Conservation (phyloP, 2,797 vertebrate species). For the Pteropus rufus region DNA sequence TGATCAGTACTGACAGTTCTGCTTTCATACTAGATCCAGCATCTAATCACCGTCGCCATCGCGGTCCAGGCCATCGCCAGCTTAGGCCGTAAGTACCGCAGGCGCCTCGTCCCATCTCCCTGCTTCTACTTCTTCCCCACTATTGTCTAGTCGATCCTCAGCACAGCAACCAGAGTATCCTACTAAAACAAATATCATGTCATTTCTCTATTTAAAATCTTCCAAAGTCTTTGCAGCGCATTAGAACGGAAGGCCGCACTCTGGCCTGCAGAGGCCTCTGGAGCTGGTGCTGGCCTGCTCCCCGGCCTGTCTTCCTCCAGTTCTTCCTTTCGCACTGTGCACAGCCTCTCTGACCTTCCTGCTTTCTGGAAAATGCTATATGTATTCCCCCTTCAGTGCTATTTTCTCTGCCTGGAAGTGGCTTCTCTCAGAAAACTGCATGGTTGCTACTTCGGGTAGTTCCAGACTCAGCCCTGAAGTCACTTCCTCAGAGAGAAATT, state of each 20-base stretch:
- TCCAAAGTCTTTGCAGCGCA: neutral
- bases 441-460: neutral
- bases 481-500: neutral
- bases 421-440: neutral
- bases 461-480: neutral
- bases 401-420: neutral
- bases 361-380: neutral
- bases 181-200: neutral
- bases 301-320: fast-evolving
- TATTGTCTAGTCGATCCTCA: neutral
- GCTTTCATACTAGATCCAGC: neutral
- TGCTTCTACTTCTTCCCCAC: neutral
- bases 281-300: neutral
- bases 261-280: neutral
- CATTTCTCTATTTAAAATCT: neutral
- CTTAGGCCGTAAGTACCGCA: too few species aligned
- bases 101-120: neutral
- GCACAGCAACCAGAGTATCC: neutral
- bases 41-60: neutral
- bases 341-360: neutral
- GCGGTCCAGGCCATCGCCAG: fast-evolving
- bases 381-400: neutral
- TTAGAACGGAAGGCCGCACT: neutral
- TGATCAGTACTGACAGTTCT: neutral
- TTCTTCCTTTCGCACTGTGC: neutral